Base-by-base conservation (phyloP, 2,113 vertebrate genomes). In the Xiphophorus hellerii region DNA sequence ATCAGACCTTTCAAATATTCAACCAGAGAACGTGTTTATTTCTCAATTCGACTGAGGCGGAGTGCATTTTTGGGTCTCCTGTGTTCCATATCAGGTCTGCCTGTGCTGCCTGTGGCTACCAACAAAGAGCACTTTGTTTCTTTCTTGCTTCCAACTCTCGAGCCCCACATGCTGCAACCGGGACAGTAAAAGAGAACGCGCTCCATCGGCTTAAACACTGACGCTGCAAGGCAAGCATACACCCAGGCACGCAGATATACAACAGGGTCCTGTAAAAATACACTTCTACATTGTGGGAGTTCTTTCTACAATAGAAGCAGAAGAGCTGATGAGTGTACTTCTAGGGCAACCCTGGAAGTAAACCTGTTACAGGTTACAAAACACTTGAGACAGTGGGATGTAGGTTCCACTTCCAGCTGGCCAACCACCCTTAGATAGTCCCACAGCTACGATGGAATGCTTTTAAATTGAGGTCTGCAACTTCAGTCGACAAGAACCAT, bases 41-140 rank as follows among this genome's bases (percentile, higher is more conserved):
- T 48, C 48, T 79, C 44, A 28, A 4, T 29, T 66, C 61, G 14
- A 22, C 20, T 31, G 66, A 22, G 27, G 33, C 14, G 17, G 64
- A 66, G 66, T 4, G 1, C 39, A 64, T 76, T 22, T 48, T 61
- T 82, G 76, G 78, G 5, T 66, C 63, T 39, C 71, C 58, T 28
- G 51, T 60, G 51, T 61, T 17, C 65, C 83, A 22, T 10, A 74
- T 54, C 71, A 86, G 87, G 85, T 83, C 79, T 66, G 68, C 10
- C 35, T 37, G 35, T 67, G 68, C 62, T 25, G 61, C 14, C 27
- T 25, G n/a, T 17, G 2, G 11, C 51, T 35, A 64, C 60, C 76
- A 78, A 84, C 81, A 85, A 83, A 87, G 64, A 66, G 1, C 51
- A 80, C 77, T 84, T 69, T 78, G 72, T 87, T 67, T 71, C 76